Base-by-base conservation (phyloP, 2,797 vertebrate genomes). In the Pachyuromys duprasi region DNA sequence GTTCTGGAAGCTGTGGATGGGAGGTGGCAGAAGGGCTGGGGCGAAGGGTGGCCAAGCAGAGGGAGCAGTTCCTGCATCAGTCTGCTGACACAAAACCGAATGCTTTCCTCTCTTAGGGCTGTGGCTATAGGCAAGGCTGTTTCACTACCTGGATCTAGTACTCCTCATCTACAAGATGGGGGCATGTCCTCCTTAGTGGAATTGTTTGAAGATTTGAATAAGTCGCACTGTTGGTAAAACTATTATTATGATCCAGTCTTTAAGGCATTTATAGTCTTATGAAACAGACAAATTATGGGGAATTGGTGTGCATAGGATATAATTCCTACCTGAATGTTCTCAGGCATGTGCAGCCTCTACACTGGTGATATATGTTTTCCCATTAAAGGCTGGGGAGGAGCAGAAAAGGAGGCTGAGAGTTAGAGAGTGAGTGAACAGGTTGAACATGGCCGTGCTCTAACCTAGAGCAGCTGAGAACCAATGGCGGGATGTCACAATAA, bases 401-500 rank as follows among this genome's bases (percentile, higher is more conserved):
- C 3, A 53, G 55, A 36, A 53, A 75, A 55, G 14, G 45, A 8
- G 17, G 28, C 9, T 55, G 76, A 42, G 9, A 31, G 17, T 4
- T 70, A 79, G 15, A 8, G 7, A 8, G 33, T 63, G 18, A 53
- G 62, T 39, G 49, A 72, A 0, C 24, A 45, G 65, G 45, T n/a
- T 11, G 5, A 20, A 17, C n/a, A 33, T 80, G 17, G 31, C 39
- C 20, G 1, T 3, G 17, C 20, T 9, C 39, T 72, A 49, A 62
- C n/a, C 20, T n/a, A 49, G 17, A 84, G 53, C 87, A 17, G 8
- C 13, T 5, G 13, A 6, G 17, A 5, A 39, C 60, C 62, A 0
- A 2, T 11, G 2, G 45, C 2, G 0, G 9, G 36, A 17, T 12
- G n/a, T 31, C 36, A 28, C 5, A 31, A 15, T 24, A 8, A 42